phyloP scores from a whole-genome alignment of 2,888 invertebrate species.

The Heteromyza rotundicornis region DNA sequence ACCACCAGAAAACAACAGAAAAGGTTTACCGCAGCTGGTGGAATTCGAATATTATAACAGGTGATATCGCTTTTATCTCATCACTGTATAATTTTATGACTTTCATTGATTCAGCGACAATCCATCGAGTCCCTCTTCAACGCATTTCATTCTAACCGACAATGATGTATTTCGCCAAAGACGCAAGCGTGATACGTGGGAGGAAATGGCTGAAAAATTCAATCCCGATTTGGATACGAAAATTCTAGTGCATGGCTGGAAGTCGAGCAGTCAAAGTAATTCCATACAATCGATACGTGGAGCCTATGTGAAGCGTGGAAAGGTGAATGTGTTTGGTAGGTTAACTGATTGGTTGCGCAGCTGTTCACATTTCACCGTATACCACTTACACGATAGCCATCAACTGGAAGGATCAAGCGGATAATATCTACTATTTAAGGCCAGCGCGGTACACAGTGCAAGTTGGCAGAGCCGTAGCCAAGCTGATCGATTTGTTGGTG shows the following conservation, averaged over 20 bases:
- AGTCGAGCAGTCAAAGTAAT: slow-evolving; percentile 59
- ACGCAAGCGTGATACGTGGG: slow-evolving; percentile 56
- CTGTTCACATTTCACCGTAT: too few species aligned
- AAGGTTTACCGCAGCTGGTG: slow-evolving; percentile 43
- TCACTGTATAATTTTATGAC: too few species aligned
- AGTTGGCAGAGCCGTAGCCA: slow-evolving; percentile 59
- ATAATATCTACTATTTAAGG: slow-evolving; percentile 57
- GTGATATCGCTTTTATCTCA: slow-evolving; percentile 25
- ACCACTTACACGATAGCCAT: too few species aligned
- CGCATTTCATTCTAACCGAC: slow-evolving; percentile 46
- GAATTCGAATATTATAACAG: slow-evolving; percentile 56
- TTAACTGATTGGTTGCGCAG: too few species aligned
- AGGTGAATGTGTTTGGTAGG: slow-evolving; percentile 56
- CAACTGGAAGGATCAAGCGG: slow-evolving; percentile 60
- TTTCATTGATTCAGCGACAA: slow-evolving; percentile 33
- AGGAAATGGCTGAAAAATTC: slow-evolving; percentile 56
- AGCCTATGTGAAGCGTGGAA: slow-evolving; percentile 52
- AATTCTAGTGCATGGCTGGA: slow-evolving; percentile 62
- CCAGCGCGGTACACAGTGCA: slow-evolving; percentile 58
- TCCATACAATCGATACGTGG: slow-evolving; percentile 60
- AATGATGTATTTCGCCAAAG: slow-evolving; percentile 39
- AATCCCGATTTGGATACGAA: slow-evolving; percentile 58
- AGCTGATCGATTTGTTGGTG: slow-evolving; percentile 57
- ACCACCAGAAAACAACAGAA: slow-evolving; percentile 47
- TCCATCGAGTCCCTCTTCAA: slow-evolving; percentile 36